phyloP scores from a whole-genome alignment of 2,113 vertebrate species.

The Pterocles burchelli region DNA sequence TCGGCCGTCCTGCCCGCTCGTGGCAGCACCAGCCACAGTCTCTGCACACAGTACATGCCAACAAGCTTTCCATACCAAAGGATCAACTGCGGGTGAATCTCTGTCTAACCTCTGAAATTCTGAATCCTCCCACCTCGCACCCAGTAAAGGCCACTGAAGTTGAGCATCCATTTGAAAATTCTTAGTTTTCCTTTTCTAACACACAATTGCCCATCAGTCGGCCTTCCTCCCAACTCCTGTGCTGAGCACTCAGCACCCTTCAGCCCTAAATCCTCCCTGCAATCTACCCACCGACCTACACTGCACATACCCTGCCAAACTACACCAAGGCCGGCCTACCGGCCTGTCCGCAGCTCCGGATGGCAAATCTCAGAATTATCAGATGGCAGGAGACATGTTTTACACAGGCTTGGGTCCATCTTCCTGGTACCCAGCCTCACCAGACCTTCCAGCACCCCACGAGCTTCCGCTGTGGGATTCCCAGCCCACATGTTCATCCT shows the following conservation, averaged over 20 bases:
- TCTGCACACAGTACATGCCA: not conserved
- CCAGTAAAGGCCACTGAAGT: not conserved
- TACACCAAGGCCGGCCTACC: too few relatives aligned
- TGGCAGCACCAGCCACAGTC: not conserved
- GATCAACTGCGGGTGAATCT: not conserved
- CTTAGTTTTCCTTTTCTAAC: not conserved
- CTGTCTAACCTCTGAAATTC: not conserved
- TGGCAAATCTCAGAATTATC: not conserved
- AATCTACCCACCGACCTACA: accelerated
- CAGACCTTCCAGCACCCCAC: not conserved
- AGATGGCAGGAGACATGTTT: not conserved
- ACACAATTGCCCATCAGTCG: accelerated
- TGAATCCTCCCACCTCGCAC: not conserved
- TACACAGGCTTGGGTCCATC: not conserved
- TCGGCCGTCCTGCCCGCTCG: accelerated
- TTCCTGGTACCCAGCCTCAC: not conserved
- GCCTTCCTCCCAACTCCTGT: not conserved
- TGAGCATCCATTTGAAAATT: not conserved
- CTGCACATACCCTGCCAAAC: accelerated
- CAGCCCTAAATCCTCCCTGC: not conserved
- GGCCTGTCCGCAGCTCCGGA: not conserved
- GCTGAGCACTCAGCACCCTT: not conserved
- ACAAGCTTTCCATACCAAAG: not conserved
- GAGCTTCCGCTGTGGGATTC: not conserved
- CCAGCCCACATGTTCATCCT: accelerated